These are phyloP conservation scores for Villa cingulata DNA, from an alignment of 2,888 invertebrate species.

Conservation along the genomic window DNA sequence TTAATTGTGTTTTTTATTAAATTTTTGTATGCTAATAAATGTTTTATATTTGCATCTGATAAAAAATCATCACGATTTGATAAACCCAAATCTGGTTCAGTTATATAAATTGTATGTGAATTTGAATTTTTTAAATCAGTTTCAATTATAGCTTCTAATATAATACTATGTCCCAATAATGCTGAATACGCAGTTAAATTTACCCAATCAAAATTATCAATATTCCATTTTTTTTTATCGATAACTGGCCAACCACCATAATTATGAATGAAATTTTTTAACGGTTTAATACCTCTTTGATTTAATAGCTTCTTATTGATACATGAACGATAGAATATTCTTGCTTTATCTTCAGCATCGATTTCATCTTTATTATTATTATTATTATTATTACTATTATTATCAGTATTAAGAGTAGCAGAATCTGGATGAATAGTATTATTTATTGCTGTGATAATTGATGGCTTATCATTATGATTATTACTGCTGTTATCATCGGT, in stretches of 20 bases:
- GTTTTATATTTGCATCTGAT: not conserved
- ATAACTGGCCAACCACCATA: constrained; percentile 1
- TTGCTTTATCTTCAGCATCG: constrained; percentile 1
- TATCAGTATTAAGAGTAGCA: not conserved
- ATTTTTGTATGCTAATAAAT: not conserved
- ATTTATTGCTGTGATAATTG: no score
- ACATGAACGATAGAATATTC: not conserved
- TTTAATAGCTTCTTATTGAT: not conserved
- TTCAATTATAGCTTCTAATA: not conserved
- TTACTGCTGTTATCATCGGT: no score
- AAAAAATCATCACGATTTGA: not conserved
- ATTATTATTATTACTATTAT: not conserved
- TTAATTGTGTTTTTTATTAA: not conserved
- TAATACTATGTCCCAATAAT: not conserved
- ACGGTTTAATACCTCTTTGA: not conserved
- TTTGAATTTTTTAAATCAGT: not conserved
- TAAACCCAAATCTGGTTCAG: constrained; percentile 1
- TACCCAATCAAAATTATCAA: not conserved
- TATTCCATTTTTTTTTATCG: not conserved
- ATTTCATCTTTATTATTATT: not conserved
- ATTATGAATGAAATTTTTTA: not conserved
- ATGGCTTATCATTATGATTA: no score
- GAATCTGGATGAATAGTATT: no score
- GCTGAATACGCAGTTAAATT: not conserved
- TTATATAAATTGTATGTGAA: not conserved